A percentile compares a stretch with the other conserved stretches of the same genome.
phyloP scores from a whole-genome alignment of 37 sponge, comb jelly and placozoan species.

The Mnemiopsis leidyi region DNA sequence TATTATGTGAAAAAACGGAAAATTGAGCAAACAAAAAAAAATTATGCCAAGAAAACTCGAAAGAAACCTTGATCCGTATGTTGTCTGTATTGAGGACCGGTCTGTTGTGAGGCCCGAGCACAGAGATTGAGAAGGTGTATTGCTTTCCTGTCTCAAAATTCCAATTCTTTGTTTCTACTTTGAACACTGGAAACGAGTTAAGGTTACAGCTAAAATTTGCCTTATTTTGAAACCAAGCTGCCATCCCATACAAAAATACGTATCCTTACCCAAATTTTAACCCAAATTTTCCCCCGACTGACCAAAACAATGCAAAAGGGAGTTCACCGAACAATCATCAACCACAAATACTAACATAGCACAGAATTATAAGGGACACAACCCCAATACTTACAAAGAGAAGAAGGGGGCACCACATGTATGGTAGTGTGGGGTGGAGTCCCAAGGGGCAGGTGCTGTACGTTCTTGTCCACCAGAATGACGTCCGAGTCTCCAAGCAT shows the following conservation, averaged over 20 bases:
- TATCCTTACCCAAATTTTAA: too few relatives aligned
- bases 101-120: slow-evolving; percentile 2
- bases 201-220: too few relatives aligned
- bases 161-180: slow-evolving; percentile 4
- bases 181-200: slow-evolving; percentile 22
- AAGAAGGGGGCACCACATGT: slow-evolving; percentile 1
- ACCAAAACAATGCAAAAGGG: too few relatives aligned
- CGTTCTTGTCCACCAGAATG: slow-evolving; percentile 29
- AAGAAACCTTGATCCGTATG: slow-evolving; percentile 4
- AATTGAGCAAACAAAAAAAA: too few relatives aligned
- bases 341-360: too few relatives aligned
- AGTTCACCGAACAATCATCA: too few relatives aligned
- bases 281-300: too few relatives aligned
- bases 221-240: too few relatives aligned
- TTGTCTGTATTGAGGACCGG: not conserved
- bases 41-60: too few relatives aligned
- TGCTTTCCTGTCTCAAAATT: slow-evolving; percentile 15
- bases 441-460: slow-evolving; percentile 22
- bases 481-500: slow-evolving; percentile 30
- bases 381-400: not conserved
- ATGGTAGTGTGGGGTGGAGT: slow-evolving; percentile 20
- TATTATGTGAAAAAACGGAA: too few relatives aligned
- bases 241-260: too few relatives aligned
- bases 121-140: slow-evolving; percentile 21
- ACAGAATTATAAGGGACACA: too few relatives aligned